phyloP scores from a whole-genome alignment of 2,797 vertebrate species.

The Anniella stebbinsi region DNA sequence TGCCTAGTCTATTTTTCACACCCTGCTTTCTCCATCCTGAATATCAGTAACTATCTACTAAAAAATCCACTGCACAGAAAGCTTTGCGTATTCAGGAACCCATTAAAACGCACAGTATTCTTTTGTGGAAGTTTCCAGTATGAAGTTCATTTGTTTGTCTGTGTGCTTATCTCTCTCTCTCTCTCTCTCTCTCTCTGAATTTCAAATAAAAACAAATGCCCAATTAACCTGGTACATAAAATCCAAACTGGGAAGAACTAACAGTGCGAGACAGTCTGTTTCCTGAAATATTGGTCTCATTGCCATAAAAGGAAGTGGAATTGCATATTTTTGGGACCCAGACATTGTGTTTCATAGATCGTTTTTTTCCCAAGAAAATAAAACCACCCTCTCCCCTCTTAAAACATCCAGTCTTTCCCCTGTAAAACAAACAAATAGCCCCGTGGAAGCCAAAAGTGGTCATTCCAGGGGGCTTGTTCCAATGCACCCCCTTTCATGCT shows the following conservation, averaged over 20 bases:
- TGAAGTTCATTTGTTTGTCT: not conserved
- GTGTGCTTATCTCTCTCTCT: not conserved
- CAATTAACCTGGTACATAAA: not conserved
- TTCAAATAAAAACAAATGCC: not conserved
- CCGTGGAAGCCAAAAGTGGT: not conserved
- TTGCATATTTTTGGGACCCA: not conserved
- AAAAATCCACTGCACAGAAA: not conserved
- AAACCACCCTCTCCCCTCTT: not conserved
- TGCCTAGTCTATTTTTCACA: not conserved
- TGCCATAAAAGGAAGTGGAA: not conserved
- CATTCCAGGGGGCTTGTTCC: not conserved
- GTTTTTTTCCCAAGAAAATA: not conserved
- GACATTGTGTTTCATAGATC: not conserved
- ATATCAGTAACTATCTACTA: not conserved
- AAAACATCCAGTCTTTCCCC: not conserved
- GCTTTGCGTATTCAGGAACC: not conserved
- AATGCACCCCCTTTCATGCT: not conserved
- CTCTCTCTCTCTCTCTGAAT: not conserved
- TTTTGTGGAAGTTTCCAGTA: not conserved
- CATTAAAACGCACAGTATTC: not conserved
- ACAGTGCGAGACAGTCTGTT: not conserved
- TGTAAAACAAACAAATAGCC: not conserved
- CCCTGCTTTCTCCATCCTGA: not conserved
- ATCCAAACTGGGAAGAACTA: not conserved
- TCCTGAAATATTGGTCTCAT: not conserved